Evolutionary conservation across 1,140 invertebrate species (phyloP), one percentile per base, ranked within the genome.

Genomic region (Neodiprion fabricii): DNA sequence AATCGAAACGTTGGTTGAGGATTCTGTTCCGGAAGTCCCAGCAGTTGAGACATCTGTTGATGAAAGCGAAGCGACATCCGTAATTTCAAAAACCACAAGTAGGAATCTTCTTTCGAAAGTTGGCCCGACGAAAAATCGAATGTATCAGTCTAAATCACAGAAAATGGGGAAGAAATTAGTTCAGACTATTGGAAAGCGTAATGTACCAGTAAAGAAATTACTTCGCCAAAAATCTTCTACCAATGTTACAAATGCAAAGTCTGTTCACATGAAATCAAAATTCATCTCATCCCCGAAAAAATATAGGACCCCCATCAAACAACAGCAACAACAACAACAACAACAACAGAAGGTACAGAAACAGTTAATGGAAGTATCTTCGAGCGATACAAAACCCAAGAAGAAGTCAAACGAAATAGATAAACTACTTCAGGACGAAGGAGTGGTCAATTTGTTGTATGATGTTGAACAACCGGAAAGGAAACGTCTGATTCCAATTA

Each of bases 361-460:
- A 12, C 28, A 40, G 28, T 61, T 61, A 17, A 14, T 61, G 7
- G 53, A 61, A 17, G 53, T 17, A 5, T 61, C 53, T 61, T 17
- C 53, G 7, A 50, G 75, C 65, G 75, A 80, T 8, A 4, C 69
- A 14, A 85, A 86, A 73, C 77, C 80, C 21, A 83, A 89, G 82
- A 91, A 91, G 76, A 92, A 92, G 81, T 86, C 91, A 48, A 90
- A 91, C 67, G 95, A 96, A 89, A 90, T 96, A 67, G 94, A 95
- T 79, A 91, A 90, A 75, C 83, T 96, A 65, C 86, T 96, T 74
- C 94, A 94, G 85, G 95, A 96, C 84, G 95, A 96, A 84, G 95
- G 95, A 1, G 94, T 95, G 3, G 93, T 95, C 1, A 96, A 96
- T 85, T 93, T 96, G 90, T 87, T 96, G 14, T 95, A 95, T 79